Percentiles rank a stretch among this genome's conserved stretches.
Evolutionary conservation across 2,888 invertebrate species (phyloP).

Genomic region (Aporophyla nigra): DNA sequence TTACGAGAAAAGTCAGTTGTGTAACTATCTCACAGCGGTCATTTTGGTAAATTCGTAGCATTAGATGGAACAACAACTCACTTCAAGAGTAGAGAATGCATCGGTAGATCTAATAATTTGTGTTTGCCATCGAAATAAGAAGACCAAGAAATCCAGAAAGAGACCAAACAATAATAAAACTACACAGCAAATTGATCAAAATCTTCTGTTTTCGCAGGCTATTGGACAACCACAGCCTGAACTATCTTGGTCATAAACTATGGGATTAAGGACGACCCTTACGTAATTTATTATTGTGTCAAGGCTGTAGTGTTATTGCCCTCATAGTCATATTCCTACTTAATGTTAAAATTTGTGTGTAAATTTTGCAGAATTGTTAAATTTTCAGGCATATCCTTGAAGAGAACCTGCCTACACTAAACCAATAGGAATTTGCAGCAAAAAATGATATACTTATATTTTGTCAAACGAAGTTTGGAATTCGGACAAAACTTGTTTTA

Average conservation of each 20-base stretch:
- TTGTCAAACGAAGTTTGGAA: no score
- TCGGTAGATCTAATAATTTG: no score
- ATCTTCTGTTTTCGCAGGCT: conserved; percentile 25
- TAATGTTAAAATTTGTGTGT: conserved; percentile 22
- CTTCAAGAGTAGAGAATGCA: not conserved
- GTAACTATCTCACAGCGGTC: no score
- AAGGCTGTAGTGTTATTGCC: conserved; percentile 36
- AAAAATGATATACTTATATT: not conserved
- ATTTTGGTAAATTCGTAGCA: no score
- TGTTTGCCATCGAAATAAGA: not conserved
- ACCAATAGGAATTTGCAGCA: not conserved
- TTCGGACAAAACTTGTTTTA: not conserved
- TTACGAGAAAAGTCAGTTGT: not conserved
- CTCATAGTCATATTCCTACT: conserved; percentile 38
- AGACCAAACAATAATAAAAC: conserved; percentile 8
- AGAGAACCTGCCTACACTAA: not conserved
- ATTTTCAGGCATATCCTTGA: not conserved
- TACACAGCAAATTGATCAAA: conserved; percentile 27
- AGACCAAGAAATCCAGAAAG: not conserved
- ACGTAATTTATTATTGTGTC: conserved; percentile 59
- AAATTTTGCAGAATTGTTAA: not conserved
- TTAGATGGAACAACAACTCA: not conserved
- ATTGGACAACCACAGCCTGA: conserved; percentile 47
- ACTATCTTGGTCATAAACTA: conserved; percentile 62
- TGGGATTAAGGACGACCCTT: conserved; percentile 60